phyloP scores from a whole-genome alignment of 2,797 vertebrate species.

The Peromyscus nudipes region DNA sequence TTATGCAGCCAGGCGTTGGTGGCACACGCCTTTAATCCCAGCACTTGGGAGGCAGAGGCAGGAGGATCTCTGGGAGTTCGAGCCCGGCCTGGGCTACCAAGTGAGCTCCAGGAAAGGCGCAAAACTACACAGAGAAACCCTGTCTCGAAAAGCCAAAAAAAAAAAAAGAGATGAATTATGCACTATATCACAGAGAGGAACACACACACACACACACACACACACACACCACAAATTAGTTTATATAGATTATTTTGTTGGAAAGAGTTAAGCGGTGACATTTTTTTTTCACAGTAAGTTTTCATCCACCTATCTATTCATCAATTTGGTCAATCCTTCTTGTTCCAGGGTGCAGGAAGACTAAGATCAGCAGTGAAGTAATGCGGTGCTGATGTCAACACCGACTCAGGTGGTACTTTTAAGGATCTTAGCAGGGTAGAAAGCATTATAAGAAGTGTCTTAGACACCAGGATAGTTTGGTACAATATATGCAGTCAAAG shows the following conservation, averaged over 20 bases:
- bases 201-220: neutral
- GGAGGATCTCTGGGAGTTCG: no score
- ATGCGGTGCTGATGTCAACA: neutral
- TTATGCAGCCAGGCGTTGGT: no score
- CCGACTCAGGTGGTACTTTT: neutral
- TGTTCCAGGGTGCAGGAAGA: neutral
- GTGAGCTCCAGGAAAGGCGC: no score
- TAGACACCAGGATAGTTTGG: neutral
- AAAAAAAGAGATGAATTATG: slow-evolving; percentile 39
- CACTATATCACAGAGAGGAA: neutral
- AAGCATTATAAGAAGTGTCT: neutral
- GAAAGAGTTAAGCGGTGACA: neutral
- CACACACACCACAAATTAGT: neutral
- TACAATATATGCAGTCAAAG: neutral
- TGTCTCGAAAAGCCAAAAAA: no score
- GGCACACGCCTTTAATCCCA: no score
- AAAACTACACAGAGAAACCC: no score
- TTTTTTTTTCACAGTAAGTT: neutral
- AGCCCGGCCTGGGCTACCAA: no score
- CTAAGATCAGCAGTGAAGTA: neutral
- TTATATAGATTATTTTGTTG: neutral
- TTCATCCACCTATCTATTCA: neutral
- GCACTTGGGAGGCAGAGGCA: no score
- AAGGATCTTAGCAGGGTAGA: neutral
- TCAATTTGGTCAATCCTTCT: neutral